Conservation (phyloP, 2,888 invertebrate genomes). For the Campopleginae sp. region DNA sequence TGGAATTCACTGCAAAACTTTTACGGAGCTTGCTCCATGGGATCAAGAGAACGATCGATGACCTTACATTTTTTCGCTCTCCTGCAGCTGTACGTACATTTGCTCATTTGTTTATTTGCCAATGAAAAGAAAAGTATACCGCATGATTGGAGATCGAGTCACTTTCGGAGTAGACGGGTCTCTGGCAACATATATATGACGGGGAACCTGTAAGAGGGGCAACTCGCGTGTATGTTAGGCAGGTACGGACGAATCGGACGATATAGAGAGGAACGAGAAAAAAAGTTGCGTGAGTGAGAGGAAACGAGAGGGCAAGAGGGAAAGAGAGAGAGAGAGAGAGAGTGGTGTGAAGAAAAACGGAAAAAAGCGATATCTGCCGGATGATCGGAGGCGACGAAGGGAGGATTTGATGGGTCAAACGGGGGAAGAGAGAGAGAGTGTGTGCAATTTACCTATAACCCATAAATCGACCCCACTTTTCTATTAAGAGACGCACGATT, state of each 20-base stretch:
- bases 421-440: conserved; percentile 70
- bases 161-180: conserved; percentile 59
- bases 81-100: neutral
- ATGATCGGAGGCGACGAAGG: conserved; percentile 74
- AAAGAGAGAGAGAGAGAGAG: conserved; percentile 35
- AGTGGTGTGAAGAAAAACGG: conserved; percentile 72
- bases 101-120: conserved; percentile 38
- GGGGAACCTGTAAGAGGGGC: neutral
- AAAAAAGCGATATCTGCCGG: conserved; percentile 79
- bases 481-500: conserved; percentile 84
- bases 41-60: conserved; percentile 44
- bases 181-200: conserved; percentile 57
- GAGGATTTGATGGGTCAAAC: conserved; percentile 73
- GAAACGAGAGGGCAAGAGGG: conserved; percentile 33
- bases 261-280: conserved; percentile 29
- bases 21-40: conserved; percentile 11
- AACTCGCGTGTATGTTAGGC: conserved; percentile 44
- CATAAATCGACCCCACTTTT: conserved; percentile 84
- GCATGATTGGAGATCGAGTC: conserved; percentile 64
- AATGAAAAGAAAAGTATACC: conserved; percentile 47
- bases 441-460: conserved; percentile 83
- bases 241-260: conserved; percentile 59
- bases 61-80: conserved; percentile 30
- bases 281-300: conserved; percentile 32
- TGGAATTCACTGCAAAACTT: neutral